Evolutionary conservation across 2,113 vertebrate genomes (phyloP).

Genomic region (Phyllostomus discolor): DNA sequence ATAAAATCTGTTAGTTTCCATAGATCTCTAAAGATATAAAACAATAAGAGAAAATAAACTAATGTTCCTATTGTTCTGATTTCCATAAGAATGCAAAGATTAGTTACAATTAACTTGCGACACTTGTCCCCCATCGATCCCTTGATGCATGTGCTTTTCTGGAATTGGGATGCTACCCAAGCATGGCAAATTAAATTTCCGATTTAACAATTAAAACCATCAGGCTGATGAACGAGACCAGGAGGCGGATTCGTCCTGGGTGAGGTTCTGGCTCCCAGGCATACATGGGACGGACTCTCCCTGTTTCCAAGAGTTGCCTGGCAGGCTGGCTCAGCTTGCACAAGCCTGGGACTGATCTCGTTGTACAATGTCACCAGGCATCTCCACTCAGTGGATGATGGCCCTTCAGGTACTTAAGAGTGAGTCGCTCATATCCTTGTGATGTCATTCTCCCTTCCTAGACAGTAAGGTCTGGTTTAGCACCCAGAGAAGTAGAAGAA

Average conservation of each 20-base stretch:
- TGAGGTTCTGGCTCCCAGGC: conserved; percentile 51
- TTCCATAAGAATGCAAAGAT: conserved; percentile 59
- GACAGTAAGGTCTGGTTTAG: not conserved
- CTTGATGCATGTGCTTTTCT: conserved; percentile 70
- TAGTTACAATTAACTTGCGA: conserved; percentile 56
- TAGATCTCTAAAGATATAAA: not conserved
- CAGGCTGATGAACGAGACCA: conserved; percentile 67
- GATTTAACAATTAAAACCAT: conserved; percentile 77
- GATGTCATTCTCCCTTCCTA: not conserved
- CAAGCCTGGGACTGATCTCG: not conserved
- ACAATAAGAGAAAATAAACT: not conserved
- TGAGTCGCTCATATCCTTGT: not conserved
- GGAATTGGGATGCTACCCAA: conserved; percentile 74
- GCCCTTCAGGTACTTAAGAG: not conserved
- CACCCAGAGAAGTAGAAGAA: not conserved
- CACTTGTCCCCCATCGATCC: conserved; percentile 58
- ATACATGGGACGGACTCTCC: conserved; percentile 1
- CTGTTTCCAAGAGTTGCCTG: conserved; percentile 1
- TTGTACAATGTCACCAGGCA: not conserved
- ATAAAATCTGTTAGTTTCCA: not conserved
- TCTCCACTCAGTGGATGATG: not conserved
- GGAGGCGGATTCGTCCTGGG: conserved; percentile 64
- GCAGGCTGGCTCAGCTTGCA: not conserved
- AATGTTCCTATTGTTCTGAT: conserved; percentile 7
- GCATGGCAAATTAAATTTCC: conserved; percentile 77